A percentile compares a stretch with the other conserved stretches of the same genome.
phyloP scores from a whole-genome alignment of 2,797 vertebrate species.

The Sebastes hubbsi region DNA sequence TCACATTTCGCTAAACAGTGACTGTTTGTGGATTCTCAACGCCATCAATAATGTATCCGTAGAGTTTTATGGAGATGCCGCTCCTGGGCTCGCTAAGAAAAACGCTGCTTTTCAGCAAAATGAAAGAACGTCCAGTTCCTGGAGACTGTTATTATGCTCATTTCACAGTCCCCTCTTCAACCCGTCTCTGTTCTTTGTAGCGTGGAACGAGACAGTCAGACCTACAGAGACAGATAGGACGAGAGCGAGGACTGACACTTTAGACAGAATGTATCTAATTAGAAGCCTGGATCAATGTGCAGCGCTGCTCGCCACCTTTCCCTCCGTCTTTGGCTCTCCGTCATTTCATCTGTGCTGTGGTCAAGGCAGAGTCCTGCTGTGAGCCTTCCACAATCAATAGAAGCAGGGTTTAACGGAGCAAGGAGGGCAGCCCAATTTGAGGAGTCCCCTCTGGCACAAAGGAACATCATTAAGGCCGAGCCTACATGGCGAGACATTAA shows the following conservation, averaged over 20 bases:
- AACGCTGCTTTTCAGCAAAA: conserved; percentile 25
- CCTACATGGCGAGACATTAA: conserved; percentile 42
- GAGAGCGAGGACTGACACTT: conserved; percentile 40
- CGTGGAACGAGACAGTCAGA: conserved; percentile 38
- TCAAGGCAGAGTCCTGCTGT: conserved; percentile 61
- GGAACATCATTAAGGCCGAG: conserved; percentile 59
- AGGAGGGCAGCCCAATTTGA: conserved; percentile 65
- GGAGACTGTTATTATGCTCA: conserved; percentile 37
- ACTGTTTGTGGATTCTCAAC: conserved; percentile 4
- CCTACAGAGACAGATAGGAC: conserved; percentile 36
- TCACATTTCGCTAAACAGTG: conserved; percentile 20
- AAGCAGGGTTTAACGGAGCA: conserved; percentile 48
- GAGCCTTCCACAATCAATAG: conserved; percentile 69
- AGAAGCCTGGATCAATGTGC: conserved; percentile 69
- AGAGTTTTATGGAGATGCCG: conserved; percentile 32
- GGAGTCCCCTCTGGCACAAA: conserved; percentile 63
- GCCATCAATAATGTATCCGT: conserved; percentile 26
- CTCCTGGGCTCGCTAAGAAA: background rate
- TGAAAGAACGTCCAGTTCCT: conserved; percentile 43
- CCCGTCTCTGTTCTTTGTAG: conserved; percentile 29
- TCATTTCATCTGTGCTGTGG: conserved; percentile 55
- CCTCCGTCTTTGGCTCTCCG: conserved; percentile 44
- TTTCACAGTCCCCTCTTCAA: conserved; percentile 41
- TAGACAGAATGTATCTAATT: conserved; percentile 71
- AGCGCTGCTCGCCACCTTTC: conserved; percentile 46